Base-by-base conservation (phyloP, 2,888 invertebrate genomes). In the Hyposoter didymator region DNA sequence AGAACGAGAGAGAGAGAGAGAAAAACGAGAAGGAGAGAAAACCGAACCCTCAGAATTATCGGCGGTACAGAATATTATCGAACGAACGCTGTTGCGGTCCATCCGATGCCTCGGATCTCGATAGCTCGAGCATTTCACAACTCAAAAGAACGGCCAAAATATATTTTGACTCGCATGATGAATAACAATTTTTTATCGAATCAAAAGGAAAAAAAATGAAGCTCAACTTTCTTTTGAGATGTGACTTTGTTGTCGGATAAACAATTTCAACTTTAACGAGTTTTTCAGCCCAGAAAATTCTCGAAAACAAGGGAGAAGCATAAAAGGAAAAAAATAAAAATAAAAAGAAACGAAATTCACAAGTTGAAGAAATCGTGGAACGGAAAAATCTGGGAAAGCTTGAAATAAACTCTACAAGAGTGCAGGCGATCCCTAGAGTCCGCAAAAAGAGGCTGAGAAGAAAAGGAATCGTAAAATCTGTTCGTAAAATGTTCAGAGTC, bases 31-130 rank as follows among this genome's bases (percentile, higher is more conserved):
- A 49, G 39, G 76, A 82, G 73, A 6, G 69, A 69, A 17, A 45
- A 67, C 6, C 47, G 32, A 70, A 52, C 70, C 70, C 49, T 28
- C 12, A 62, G 70, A 83, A 72, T 83, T 78, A 87, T 83, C 82
- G 72, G 73, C 69, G 75, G 43, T 70, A 72, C 52, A 47, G 49
- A 81, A 79, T 45, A 81, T 78, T 78, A 80, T 85, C 78, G 83
- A 83, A 81, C 80, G 81, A 78, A 74, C 74, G 72, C 69, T 62
- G 70, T 76, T 76, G 69, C 76, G 75, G 70, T 66, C 52, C 87
- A 73, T 45, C 19, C 35, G n/a, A 45, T 62, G 59, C n/a, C n/a
- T 28, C 43, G 70, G 47, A 14, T 43, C 62, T 69, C 62, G n/a
- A 28, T 78, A 22, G 22, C n/a, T n/a, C 22, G 75, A 75, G 49